Evolutionary conservation across 2,888 invertebrate genomes (phyloP).

Genomic region (Rotaria socialis): DNA sequence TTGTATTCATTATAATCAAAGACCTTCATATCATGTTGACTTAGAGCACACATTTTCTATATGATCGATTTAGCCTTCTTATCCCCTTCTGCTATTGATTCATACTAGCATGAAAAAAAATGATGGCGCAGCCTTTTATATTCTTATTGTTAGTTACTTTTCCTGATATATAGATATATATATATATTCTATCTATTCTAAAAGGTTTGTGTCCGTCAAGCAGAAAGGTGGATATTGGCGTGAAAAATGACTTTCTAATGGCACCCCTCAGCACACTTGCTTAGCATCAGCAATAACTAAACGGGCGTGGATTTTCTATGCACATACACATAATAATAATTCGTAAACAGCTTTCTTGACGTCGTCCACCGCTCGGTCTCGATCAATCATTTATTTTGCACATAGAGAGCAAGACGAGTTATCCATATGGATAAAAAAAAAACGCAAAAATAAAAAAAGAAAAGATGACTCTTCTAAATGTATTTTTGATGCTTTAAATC

Average conservation of each 20-base stretch:
- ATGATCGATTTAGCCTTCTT: not conserved
- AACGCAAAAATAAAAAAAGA: not conserved
- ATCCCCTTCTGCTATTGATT: not conserved
- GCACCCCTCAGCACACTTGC: not conserved
- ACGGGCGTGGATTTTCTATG: not conserved
- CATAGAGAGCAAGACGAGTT: not conserved
- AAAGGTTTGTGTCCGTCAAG: constrained; percentile 21
- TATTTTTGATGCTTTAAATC: constrained; percentile 18
- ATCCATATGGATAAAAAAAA: constrained; percentile 7
- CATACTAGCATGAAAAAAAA: not conserved
- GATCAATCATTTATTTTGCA: constrained; percentile 8
- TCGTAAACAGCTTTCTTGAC: constrained; percentile 13
- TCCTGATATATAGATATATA: not conserved
- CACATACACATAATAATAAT: constrained; percentile 21
- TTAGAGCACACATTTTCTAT: not conserved
- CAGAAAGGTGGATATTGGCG: constrained; percentile 35
- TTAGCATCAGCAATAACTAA: constrained; percentile 26
- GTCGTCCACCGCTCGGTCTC: not conserved
- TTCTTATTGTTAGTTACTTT: not conserved
- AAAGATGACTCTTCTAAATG: not conserved
- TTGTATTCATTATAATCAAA: not conserved
- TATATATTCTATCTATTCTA: constrained; percentile 14
- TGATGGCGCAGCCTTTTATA: not conserved
- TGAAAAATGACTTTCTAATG: constrained; percentile 36
- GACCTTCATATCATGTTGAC: not conserved